Evolutionary conservation across 2,888 invertebrate genomes (phyloP), one percentile per base, ranked within the genome.

Genomic region (Lasioglossum villosulum): DNA sequence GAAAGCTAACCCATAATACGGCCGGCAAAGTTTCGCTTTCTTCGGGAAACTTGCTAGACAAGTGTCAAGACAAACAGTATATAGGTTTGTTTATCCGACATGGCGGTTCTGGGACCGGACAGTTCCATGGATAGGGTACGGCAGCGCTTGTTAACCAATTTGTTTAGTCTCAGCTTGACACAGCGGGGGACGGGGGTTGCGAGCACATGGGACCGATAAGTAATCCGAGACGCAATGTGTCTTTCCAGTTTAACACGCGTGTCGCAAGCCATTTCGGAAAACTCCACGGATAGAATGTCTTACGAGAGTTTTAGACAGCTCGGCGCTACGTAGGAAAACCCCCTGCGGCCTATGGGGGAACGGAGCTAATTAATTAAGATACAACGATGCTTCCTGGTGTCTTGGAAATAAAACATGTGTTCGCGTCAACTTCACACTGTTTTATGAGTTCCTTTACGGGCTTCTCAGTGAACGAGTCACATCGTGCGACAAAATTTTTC

Each of bases 121-220:
- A 78, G 73, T 87, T 85, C 63, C 70, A 42, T 52, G 84, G 84
- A 86, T 86, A 85, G 89, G 86, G 85, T 91, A 85, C 88, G 76
- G 82, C 77, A 77, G 66, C 30, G 59, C 81, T 83, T 79, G 88
- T 87, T 83, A 71, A 89, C 89, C 90, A 92, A 92, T 93, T 94
- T 92, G 93, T 94, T 93, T 91, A 92, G 92, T 91, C 93, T 93
- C 90, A 93, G 92, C 92, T 92, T 93, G 93, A 93, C 92, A 87
- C 90, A 39, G 74, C 78, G 59, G 34, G 23, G 23, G 45, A 77
- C 78, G 59, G 34, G 6, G 23, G 19, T 19, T 19, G 48, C 45
- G 74, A 80, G 81, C 90, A 90, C 86, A 87, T 92, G 90, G 88
- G 82, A 83, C 83, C 91, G 86, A 90, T 90, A 90, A 89, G 92